Percentiles rank a stretch among this genome's conserved stretches.
Evolutionary conservation across 1,140 invertebrate species (phyloP).

Genomic region (Parasteatoda tepidariorum): DNA sequence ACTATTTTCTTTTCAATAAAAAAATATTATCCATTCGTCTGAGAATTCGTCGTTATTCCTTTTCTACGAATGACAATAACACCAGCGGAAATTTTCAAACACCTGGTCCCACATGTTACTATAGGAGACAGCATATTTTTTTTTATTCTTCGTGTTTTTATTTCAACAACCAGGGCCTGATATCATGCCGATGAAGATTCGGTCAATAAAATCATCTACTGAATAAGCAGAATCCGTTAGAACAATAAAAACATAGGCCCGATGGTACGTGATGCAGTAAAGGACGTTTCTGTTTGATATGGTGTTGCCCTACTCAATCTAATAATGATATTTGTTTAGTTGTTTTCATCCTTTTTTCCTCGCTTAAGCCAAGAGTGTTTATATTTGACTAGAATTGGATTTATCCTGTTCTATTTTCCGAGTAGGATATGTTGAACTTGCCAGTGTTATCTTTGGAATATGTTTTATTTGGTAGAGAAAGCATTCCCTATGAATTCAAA

Average conservation of each 20-base stretch:
- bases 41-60: not conserved
- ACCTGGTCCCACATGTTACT: conserved; percentile 12
- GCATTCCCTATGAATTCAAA: not conserved
- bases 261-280: not conserved
- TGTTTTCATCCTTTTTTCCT: not conserved
- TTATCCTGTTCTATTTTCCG: not conserved
- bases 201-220: conserved; percentile 17
- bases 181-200: not conserved
- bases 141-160: not conserved
- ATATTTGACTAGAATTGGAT: not conserved
- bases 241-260: conserved; percentile 26
- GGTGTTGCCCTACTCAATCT: not conserved
- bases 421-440: not conserved
- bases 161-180: not conserved
- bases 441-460: not conserved
- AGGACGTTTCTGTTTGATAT: not conserved
- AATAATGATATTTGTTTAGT: conserved; percentile 10
- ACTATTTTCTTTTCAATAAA: conserved; percentile 39
- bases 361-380: not conserved
- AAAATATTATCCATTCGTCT: conserved; percentile 18
- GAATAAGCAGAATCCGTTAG: conserved; percentile 9
- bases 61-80: conserved; percentile 33
- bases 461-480: not conserved
- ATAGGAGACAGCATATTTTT: not conserved
- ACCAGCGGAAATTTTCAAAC: conserved; percentile 19